These are phyloP conservation scores for Ceratina australensis DNA, from an alignment of 1,140 invertebrate species.

Conservation along the genomic window DNA sequence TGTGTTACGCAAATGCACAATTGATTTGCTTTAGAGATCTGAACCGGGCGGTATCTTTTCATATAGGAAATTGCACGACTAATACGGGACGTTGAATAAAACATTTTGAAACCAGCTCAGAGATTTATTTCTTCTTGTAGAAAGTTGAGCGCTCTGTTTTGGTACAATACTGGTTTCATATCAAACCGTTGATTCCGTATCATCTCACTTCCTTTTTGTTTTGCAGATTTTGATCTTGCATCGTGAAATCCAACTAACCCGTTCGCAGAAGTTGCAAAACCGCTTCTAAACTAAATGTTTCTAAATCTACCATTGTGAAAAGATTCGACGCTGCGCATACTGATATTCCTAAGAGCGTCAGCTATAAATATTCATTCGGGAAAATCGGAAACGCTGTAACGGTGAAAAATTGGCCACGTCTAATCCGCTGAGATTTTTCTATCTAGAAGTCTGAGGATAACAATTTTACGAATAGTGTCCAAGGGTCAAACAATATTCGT, in stretches of 20 bases:
- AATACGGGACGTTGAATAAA: conserved; percentile 5
- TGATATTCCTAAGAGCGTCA: neutral
- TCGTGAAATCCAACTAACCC: too few species aligned
- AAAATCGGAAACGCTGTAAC: neutral
- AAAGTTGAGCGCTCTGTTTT: neutral
- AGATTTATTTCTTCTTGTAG: neutral
- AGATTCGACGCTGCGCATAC: too few species aligned
- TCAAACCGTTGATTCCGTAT: neutral
- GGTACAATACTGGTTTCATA: neutral
- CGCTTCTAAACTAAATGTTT: too few species aligned
- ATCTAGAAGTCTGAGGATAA: too few species aligned
- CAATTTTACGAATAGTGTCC: conserved; percentile 21
- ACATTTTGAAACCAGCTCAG: neutral
- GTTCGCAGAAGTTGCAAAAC: too few species aligned
- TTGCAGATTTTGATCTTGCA: too few species aligned
- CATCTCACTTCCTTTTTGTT: neutral
- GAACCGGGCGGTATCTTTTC: neutral
- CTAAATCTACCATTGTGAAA: neutral
- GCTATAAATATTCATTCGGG: conserved; percentile 15
- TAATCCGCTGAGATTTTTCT: neutral
- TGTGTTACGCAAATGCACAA: neutral
- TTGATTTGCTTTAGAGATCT: neutral
- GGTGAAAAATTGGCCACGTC: neutral
- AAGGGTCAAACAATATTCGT: conserved; percentile 50
- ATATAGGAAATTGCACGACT: too few species aligned